These are phyloP conservation scores for Asteroscopus sphinx DNA, from an alignment of 2,888 invertebrate species.

Conservation along the genomic window DNA sequence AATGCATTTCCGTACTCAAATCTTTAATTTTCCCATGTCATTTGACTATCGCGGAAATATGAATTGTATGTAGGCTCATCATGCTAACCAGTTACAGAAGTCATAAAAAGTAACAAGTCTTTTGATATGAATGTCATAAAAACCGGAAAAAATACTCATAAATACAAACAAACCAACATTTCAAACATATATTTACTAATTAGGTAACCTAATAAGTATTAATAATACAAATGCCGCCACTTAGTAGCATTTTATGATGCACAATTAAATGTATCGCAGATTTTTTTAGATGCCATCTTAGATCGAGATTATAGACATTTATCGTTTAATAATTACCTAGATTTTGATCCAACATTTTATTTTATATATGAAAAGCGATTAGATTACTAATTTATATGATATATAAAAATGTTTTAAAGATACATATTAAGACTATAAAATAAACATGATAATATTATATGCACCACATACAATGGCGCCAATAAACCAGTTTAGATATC, in stretches of 20 bases:
- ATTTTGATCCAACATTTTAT: constrained; percentile 22
- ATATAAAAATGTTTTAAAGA: constrained; percentile 9
- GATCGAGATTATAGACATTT: constrained; percentile 5
- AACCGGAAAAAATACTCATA: constrained; percentile 18
- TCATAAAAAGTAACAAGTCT: constrained; percentile 21
- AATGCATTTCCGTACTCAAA: not conserved
- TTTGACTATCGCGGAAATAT: not conserved
- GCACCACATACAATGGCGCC: no score
- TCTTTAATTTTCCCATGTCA: constrained; percentile 3
- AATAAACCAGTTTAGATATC: no score
- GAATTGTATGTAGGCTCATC: constrained; percentile 4
- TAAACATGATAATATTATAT: constrained; percentile 2
- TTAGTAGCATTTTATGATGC: constrained; percentile 9
- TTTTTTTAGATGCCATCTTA: constrained; percentile 4
- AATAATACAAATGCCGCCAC: constrained; percentile 5
- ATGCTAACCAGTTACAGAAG: constrained; percentile 6
- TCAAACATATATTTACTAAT: constrained; percentile 9
- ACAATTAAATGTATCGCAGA: constrained; percentile 3
- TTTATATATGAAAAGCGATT: constrained; percentile 37
- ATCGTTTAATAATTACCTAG: not conserved
- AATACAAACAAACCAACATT: constrained; percentile 23
- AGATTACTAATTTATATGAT: constrained; percentile 20
- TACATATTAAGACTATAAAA: no score
- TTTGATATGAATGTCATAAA: constrained; percentile 2
- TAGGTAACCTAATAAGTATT: constrained; percentile 8